Base-by-base conservation (phyloP, 1,140 invertebrate genomes). In the Cydia splendana region DNA sequence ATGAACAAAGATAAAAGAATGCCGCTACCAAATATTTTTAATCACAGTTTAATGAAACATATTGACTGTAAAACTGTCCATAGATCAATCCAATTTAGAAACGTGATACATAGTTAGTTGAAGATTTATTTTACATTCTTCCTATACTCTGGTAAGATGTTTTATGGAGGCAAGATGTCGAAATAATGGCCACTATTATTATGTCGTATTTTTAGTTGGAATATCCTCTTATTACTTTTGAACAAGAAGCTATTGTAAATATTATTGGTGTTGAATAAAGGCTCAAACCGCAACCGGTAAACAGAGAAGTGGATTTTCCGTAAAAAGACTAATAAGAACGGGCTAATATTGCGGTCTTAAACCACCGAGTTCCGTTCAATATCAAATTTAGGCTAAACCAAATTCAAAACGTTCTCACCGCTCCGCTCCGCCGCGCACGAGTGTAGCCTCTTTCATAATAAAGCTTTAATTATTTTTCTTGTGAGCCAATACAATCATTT, bases 401-500 rank as follows among this genome's bases (percentile, higher is more conserved):
- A 84, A 88, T 83, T 86, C 78, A 76, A 90, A 88, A 90, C 76
- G 85, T 93, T 93, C 91, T 90, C 91, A 93, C 85, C 89, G 91
- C 86, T 87, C 84, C 91, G 91, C 86, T 91, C 83, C 84, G 88
- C 80, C 81, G 90, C 84, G 79, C 79, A 79, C 84, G 82, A 90
- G 91, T 89, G 83, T 88, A 84, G 85, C 83, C 84, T 90, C 81
- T 88, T 84, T 84, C 83, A 80, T 88, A 86, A 80, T 88, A 86
- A 81, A 83, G 87, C 85, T 84, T 87, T 91, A 90, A 92, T 91
- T 91, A 88, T 90, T 91, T 90, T 85, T 86, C 85, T 88, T 82
- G 83, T 87, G 87, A 89, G 88, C 87, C 89, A 91, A 92, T 91
- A 92, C 86, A 87, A 88, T 71, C 86, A 89, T 91, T 92, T 90